These are phyloP conservation scores for Pseudonaja textilis DNA, from an alignment of 2,113 vertebrate species.

Conservation along the genomic window DNA sequence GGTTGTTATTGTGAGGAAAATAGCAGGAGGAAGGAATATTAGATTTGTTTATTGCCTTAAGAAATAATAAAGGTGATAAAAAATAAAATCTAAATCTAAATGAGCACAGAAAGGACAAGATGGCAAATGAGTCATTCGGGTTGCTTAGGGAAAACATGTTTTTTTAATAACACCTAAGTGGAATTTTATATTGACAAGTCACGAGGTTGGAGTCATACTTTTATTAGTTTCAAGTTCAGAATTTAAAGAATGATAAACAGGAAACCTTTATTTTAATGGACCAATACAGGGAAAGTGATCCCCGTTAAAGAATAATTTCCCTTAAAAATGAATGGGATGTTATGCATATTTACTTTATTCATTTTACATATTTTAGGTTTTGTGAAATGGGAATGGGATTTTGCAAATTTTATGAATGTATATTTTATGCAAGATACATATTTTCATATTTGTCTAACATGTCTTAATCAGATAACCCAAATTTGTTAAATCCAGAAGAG, in stretches of 20 bases:
- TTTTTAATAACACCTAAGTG: background rate
- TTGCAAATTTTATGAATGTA: background rate
- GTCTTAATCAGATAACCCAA: background rate
- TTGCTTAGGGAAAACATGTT: background rate
- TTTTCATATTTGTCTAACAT: background rate
- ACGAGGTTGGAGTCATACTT: background rate
- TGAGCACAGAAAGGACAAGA: background rate
- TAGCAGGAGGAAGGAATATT: background rate
- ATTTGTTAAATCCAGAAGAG: background rate
- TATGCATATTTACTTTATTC: background rate
- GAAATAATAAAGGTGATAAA: background rate
- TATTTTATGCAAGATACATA: background rate
- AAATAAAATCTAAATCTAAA: background rate
- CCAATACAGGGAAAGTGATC: background rate
- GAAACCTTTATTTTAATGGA: background rate
- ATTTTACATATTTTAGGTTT: background rate
- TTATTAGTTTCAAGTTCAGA: background rate
- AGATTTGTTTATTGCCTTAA: background rate
- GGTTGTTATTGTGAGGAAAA: background rate
- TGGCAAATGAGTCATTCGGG: background rate
- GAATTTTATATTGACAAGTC: background rate
- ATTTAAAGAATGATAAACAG: background rate
- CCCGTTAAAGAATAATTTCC: background rate
- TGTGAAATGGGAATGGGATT: background rate
- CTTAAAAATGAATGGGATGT: background rate